Percentiles rank a stretch among this genome's conserved stretches.
These are phyloP conservation scores for Dermatemys mawii DNA, from an alignment of 2,113 vertebrate genomes.

Conservation along the genomic window DNA sequence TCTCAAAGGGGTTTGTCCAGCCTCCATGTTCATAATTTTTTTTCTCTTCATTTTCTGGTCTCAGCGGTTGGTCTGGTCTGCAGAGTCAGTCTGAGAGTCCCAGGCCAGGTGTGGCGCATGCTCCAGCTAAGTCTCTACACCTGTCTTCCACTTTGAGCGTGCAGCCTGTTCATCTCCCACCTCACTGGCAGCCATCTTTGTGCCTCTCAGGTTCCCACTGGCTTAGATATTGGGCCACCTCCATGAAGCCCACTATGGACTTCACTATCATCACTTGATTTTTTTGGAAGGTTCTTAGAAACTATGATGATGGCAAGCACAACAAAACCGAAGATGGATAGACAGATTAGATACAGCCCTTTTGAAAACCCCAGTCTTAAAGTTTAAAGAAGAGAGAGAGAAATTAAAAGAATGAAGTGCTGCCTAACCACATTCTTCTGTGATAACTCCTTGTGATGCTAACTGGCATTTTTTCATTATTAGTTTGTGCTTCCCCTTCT, in stretches of 20 bases:
- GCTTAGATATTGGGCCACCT: background rate
- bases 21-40: background rate
- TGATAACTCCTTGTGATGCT: background rate
- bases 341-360: background rate
- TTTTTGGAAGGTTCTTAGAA: background rate
- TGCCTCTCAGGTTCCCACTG: background rate
- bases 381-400: background rate
- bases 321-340: background rate
- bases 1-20: fast-evolving
- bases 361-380: background rate
- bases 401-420: background rate
- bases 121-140: background rate
- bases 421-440: background rate
- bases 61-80: background rate
- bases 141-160: background rate
- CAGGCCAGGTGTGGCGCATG: background rate
- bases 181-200: background rate
- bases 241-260: background rate
- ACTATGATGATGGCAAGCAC: background rate
- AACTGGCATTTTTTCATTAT: background rate
- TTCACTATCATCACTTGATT: background rate
- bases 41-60: background rate
- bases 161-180: background rate
- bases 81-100: background rate
- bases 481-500: background rate